Evolutionary conservation across 2,888 invertebrate genomes (phyloP), one percentile per base, ranked within the genome.

Genomic region (Mythimna impura): DNA sequence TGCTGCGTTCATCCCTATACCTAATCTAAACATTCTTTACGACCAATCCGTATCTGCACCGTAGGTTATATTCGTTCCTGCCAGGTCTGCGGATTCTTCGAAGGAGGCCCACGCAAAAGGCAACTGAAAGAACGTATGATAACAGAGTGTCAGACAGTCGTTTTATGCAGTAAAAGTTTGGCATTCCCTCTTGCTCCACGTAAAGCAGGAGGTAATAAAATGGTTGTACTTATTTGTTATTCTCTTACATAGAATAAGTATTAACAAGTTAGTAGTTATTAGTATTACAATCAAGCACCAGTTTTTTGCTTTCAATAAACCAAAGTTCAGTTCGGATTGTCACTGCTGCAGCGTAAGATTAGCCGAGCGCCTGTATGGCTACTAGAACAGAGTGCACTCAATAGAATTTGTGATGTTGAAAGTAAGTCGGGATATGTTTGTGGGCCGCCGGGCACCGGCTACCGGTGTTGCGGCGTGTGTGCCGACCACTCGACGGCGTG

Each of bases 391-490:
- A 84, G 90, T 87, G 89, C 82, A 86, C 90, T 91, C 88, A 83
- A 90, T 88, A 89, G 90, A 93, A 91, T 93, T 92, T 91, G 89
- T 90, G 90, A 89, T 90, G 92, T 91, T 90, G 89, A 90, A 92
- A 91, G 90, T 90, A 91, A 91, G 91, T 91, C 90, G 91, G 90
- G 88, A 90, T 92, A 91, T 94, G 93, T 95, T 94, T 95, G 92
- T 91, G 84, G 89, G 94, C 95, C 94, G 95, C 95, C 93, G 94
- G 95, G 61, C 72, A 71, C 57, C 79, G 63, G 81, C 79, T 95
- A 95, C 96, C 93, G 95, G 95, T 94, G 94, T 94, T 94, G 90
- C 88, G 78, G 70, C 72, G 83, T 96, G 95, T 96, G 94, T 96
- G 91, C 91, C 63, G 82, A 90, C 91, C 95, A 94, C 96, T 95